phyloP scores from a whole-genome alignment of 1,140 invertebrate genomes.

The Notospermus geniculatus region DNA sequence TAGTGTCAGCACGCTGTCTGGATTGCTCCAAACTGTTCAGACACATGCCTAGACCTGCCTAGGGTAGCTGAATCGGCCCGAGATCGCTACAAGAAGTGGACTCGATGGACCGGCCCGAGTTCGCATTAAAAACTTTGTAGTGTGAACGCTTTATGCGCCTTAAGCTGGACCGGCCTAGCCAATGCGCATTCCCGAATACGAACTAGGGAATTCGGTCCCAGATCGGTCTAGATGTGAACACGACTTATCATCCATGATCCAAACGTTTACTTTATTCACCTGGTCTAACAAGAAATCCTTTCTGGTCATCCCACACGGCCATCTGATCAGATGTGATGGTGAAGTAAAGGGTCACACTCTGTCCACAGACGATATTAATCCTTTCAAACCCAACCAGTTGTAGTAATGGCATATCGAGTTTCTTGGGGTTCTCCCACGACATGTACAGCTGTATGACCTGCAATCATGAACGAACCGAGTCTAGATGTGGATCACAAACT shows the following conservation, averaged over 20 bases:
- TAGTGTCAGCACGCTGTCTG: too few species aligned
- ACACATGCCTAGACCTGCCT: too few species aligned
- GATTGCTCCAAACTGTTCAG: too few species aligned
- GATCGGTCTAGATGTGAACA: background rate
- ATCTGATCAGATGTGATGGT: conserved; percentile 31
- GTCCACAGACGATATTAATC: conserved; percentile 17
- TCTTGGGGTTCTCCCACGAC: conserved; percentile 31
- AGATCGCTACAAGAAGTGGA: too few species aligned
- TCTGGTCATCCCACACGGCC: conserved; percentile 42
- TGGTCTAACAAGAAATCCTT: conserved; percentile 36
- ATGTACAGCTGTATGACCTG: conserved; percentile 50
- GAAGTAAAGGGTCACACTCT: conserved; percentile 11
- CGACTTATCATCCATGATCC: background rate
- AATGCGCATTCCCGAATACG: too few species aligned
- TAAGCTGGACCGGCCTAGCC: too few species aligned
- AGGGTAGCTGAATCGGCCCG: too few species aligned
- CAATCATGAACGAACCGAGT: conserved; percentile 8
- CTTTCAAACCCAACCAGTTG: conserved; percentile 43
- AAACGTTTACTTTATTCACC: conserved; percentile 29
- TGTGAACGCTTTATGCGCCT: too few species aligned
- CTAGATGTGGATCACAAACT: conserved; percentile 7
- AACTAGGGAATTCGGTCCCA: too few species aligned
- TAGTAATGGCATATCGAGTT: conserved; percentile 38
- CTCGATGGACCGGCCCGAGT: too few species aligned
- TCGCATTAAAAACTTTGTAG: too few species aligned